Base-by-base conservation (phyloP, 2,888 invertebrate species). In the Heteropelma amictum region DNA sequence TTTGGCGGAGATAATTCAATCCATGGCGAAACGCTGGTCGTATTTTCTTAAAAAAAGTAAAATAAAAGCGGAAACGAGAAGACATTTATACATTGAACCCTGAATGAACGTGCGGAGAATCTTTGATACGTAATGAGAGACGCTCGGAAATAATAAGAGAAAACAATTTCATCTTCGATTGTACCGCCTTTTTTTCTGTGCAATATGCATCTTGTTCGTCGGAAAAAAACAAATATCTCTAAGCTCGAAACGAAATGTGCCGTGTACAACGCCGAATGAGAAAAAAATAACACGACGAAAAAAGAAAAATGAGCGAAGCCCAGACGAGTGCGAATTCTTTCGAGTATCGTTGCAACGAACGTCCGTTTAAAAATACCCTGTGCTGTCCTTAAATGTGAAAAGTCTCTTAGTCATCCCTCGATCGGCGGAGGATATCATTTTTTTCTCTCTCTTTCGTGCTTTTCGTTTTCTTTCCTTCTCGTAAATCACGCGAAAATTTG, bases 341-440 rank as follows among this genome's bases (percentile, higher is more conserved):
- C 35, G 61, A 68, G 54, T 63, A 71, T 67, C 75, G 61, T 67
- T 75, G 71, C 75, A 71, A 75, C 75, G 75, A 75, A 75, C 67
- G 69, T 74, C 65, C 65, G 69, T 74, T 42, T 65, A 61, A 61
- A 75, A 53, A 75, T 75, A 75, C 45, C 70, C 69, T 70, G 74
- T 75, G 74, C 61, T 70, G 74, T 75, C 58, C 67, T 65, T 70
- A 75, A 65, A 75, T 65, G 74, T 56, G 70, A 70, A 70, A 65
- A 47, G 65, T 75, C 69, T 49, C 61, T 54, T 33, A 33, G 64
- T 61, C 53, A n/a, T 19, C 12, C 28, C 54, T 14, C 21, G 17
- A 67, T 61, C 56, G 67, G 61, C 56, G 33, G 1, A 19, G 10
- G 28, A 21, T 8, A 17, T 8, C 19, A n/a, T 42, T 14, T 12